A percentile compares a stretch with the other conserved stretches of the same genome.
These are phyloP conservation scores for Drosophila cognata DNA, from an alignment of 2,888 invertebrate species.

Conservation along the genomic window DNA sequence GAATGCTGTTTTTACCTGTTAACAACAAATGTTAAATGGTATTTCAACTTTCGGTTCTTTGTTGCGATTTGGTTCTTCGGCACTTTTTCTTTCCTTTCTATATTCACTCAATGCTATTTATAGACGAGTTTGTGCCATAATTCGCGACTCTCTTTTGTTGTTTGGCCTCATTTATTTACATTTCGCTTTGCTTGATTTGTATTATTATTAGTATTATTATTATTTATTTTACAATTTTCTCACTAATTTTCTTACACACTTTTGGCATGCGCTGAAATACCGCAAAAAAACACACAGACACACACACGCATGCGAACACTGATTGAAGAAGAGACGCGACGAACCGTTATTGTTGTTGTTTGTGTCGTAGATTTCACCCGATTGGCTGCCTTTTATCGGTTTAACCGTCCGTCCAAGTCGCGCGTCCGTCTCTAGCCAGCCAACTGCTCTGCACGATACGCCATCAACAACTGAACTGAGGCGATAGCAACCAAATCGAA, in stretches of 20 bases:
- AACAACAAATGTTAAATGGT: slow-evolving; percentile 15
- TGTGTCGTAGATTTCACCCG: slow-evolving; percentile 71
- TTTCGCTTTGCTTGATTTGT: slow-evolving; percentile 47
- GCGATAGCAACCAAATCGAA: slow-evolving; percentile 9
- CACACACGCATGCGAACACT: slow-evolving; percentile 20
- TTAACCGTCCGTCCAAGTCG: slow-evolving; percentile 36
- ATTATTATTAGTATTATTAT: background rate
- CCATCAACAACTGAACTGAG: slow-evolving; percentile 54
- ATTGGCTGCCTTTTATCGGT: slow-evolving; percentile 44
- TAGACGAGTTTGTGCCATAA: slow-evolving; percentile 65
- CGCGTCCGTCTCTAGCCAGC: slow-evolving; percentile 22
- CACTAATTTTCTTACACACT: slow-evolving; percentile 42
- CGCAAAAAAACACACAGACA: background rate
- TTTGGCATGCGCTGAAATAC: slow-evolving; percentile 57
- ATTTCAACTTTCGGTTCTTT: slow-evolving; percentile 17
- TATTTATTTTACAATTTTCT: slow-evolving; percentile 38
- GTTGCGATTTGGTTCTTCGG: slow-evolving; percentile 25
- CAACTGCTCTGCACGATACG: slow-evolving; percentile 59
- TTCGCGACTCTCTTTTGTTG: slow-evolving; percentile 61
- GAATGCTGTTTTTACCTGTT: slow-evolving; percentile 44
- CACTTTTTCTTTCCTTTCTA: slow-evolving; percentile 70
- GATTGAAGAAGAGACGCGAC: slow-evolving; percentile 46
- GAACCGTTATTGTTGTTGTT: slow-evolving; percentile 18
- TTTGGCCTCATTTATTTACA: slow-evolving; percentile 71
- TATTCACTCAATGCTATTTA: slow-evolving; percentile 52